These are phyloP conservation scores for Pseudochromis fuscus DNA, from an alignment of 2,797 vertebrate genomes.

Conservation along the genomic window DNA sequence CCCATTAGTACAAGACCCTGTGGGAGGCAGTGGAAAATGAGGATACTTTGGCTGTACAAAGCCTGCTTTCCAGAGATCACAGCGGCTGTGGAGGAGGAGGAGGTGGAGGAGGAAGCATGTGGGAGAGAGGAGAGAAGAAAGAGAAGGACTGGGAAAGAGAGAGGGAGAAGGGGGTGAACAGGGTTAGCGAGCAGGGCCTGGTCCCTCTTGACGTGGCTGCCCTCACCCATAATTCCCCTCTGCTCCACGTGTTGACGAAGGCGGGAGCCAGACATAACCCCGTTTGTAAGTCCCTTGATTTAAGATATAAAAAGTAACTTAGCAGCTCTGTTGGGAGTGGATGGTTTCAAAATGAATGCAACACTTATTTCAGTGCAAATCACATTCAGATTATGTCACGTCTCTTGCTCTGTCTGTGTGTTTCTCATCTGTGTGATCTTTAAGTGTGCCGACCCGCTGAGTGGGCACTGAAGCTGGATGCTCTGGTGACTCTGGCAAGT, in stretches of 20 bases:
- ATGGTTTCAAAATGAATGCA: constrained; percentile 6
- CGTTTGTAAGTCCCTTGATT: constrained; percentile 74
- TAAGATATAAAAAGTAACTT: background rate
- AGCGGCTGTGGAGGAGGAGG: constrained; percentile 50
- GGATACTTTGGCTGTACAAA: constrained; percentile 84
- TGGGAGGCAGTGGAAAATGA: constrained; percentile 88
- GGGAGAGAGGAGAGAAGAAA: constrained; percentile 76
- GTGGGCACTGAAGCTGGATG: constrained; percentile 82
- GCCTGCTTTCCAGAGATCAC: constrained; percentile 78
- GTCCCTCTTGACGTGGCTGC: constrained; percentile 86
- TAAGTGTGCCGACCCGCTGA: constrained; percentile 78
- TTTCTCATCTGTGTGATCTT: background rate
- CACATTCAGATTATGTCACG: background rate
- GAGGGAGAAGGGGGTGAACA: constrained; percentile 80
- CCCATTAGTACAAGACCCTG: constrained; percentile 81
- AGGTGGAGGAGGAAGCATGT: constrained; percentile 59
- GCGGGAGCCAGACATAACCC: constrained; percentile 85
- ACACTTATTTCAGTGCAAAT: constrained; percentile 11
- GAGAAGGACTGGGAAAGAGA: constrained; percentile 76
- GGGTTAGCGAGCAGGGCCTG: constrained; percentile 83
- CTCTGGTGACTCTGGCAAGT: constrained; percentile 78
- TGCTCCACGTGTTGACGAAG: constrained; percentile 83
- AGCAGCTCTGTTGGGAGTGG: background rate
- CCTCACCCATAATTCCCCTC: constrained; percentile 84
- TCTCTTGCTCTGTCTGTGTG: background rate